Conservation (phyloP, 2,797 vertebrate species). For the Sebastes reedi region DNA sequence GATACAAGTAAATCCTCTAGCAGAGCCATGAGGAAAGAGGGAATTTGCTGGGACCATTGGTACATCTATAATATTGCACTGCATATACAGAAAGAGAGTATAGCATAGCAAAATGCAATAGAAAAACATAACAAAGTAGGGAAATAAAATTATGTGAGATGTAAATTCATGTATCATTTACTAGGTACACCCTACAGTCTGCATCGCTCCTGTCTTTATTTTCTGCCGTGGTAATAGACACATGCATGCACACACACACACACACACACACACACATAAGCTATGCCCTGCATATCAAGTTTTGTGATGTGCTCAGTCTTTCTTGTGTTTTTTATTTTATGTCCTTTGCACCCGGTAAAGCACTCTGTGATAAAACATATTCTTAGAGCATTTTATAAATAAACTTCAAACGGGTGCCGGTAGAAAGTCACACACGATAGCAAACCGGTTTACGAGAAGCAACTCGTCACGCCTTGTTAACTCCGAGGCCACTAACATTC, state of each 20-base stretch:
- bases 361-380: neutral
- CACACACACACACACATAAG: neutral
- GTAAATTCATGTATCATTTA: neutral
- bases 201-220: neutral
- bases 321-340: neutral
- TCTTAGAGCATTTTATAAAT: constrained; percentile 10
- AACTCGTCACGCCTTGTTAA: neutral
- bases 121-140: neutral
- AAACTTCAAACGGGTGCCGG: neutral
- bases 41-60: neutral
- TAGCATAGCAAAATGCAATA: neutral
- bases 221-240: neutral
- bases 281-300: neutral
- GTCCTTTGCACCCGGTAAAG: neutral
- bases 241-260: neutral
- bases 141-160: neutral
- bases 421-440: neutral
- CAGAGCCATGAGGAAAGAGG: neutral
- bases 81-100: neutral
- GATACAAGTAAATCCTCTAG: neutral
- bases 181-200: neutral
- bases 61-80: neutral
- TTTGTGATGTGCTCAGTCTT: neutral
- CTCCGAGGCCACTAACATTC: neutral
- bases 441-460: neutral